Conservation (phyloP, 2,888 invertebrate species). For the Strigamia transsilvanica region DNA sequence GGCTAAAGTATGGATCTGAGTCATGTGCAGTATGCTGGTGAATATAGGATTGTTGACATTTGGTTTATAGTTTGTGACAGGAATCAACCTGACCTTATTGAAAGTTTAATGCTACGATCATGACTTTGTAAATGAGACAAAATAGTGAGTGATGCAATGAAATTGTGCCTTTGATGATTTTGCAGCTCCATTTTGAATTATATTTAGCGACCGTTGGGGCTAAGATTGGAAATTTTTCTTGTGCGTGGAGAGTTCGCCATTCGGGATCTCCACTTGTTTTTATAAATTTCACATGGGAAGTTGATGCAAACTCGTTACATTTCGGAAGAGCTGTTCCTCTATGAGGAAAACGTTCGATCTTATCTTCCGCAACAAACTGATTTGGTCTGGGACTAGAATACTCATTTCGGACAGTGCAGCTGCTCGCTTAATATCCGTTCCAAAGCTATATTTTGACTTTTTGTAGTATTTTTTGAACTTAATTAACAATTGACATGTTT, state of each 20-base stretch:
- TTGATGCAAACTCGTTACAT: background rate
- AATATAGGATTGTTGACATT: slow-evolving; percentile 18
- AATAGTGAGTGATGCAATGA: slow-evolving; percentile 48
- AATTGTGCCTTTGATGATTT: slow-evolving; percentile 46
- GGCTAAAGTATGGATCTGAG: background rate
- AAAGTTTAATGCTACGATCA: slow-evolving; percentile 24
- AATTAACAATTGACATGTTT: background rate
- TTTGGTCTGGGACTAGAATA: background rate
- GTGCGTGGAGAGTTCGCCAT: background rate
- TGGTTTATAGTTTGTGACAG: slow-evolving; percentile 21
- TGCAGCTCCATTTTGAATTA: slow-evolving; percentile 37
- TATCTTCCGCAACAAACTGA: background rate
- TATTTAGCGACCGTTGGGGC: slow-evolving; percentile 13
- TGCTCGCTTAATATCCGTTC: slow-evolving; percentile 17
- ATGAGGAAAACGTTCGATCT: background rate
- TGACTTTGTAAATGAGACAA: slow-evolving; percentile 42
- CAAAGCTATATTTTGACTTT: slow-evolving; percentile 11
- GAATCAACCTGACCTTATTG: background rate
- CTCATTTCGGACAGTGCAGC: slow-evolving; percentile 15
- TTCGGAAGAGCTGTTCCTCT: background rate
- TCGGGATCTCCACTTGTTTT: background rate
- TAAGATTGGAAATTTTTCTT: background rate
- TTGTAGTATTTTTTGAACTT: slow-evolving; percentile 47
- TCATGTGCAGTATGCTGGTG: background rate
- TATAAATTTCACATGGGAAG: slow-evolving; percentile 27